phyloP scores from a whole-genome alignment of 2,797 vertebrate species.

The Lacerta viridis region DNA sequence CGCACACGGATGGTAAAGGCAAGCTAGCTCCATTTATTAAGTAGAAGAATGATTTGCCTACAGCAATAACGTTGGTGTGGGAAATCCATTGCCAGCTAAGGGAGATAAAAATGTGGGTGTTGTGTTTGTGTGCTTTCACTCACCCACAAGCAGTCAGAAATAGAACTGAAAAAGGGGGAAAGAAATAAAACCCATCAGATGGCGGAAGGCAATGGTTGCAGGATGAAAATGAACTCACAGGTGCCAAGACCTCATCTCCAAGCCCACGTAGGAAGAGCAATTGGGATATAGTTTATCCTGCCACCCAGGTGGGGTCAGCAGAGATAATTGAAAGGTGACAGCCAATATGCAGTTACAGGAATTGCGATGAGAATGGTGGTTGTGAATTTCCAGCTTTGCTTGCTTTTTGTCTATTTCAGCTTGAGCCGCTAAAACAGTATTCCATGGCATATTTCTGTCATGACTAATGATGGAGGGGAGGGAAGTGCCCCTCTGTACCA shows the following conservation, averaged over 20 bases:
- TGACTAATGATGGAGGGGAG: neutral
- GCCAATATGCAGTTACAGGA: slow-evolving; percentile 55
- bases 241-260: slow-evolving; percentile 40
- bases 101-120: neutral
- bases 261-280: slow-evolving; percentile 34
- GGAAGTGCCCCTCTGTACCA: neutral
- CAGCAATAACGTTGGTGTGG: neutral
- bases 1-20: slow-evolving; percentile 2
- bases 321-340: slow-evolving; percentile 64
- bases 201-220: neutral
- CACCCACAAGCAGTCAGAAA: neutral
- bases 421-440: neutral
- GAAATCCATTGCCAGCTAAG: neutral
- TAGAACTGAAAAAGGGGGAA: slow-evolving; percentile 2
- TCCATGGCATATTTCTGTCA: slow-evolving; percentile 1
- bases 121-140: neutral
- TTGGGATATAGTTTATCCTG: slow-evolving; percentile 14
- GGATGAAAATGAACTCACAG: slow-evolving; percentile 21
- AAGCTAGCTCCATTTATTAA: neutral
- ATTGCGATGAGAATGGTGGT: slow-evolving; percentile 41
- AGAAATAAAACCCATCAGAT: slow-evolving; percentile 4
- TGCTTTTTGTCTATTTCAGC: neutral
- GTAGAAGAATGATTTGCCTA: neutral
- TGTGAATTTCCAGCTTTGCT: slow-evolving; percentile 50
- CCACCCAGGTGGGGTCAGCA: slow-evolving; percentile 33